Conservation (phyloP, 2,113 vertebrate species). For the Sporophila hypoxantha region DNA sequence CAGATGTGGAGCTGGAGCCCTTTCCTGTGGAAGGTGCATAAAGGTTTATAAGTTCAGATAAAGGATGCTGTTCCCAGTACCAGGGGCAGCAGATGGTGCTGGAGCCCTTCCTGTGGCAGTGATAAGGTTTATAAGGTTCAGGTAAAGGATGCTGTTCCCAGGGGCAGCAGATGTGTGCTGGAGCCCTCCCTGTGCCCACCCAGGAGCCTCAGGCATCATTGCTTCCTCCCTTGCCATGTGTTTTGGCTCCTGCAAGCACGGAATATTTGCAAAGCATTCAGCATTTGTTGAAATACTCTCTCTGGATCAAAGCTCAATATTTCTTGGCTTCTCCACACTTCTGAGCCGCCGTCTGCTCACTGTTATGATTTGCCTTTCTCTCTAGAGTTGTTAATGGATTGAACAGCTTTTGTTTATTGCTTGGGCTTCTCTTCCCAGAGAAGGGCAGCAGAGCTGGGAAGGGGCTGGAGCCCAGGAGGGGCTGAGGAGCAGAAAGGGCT, state of each 20-base stretch:
- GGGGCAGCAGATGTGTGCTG: neutral
- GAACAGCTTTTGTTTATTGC: neutral
- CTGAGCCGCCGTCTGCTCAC: conserved; percentile 39
- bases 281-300: neutral
- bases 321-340: conserved; percentile 22
- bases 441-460: neutral
- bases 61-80: no score
- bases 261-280: neutral
- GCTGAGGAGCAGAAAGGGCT: neutral
- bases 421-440: neutral
- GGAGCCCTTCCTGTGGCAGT: no score
- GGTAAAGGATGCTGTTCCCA: no score
- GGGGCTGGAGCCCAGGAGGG: neutral
- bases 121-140: no score
- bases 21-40: no score
- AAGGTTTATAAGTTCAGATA: no score
- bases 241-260: neutral
- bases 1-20: no score
- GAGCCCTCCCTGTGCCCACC: neutral
- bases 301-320: conserved; percentile 25
- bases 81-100: no score
- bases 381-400: neutral
- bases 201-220: rapidly evolving
- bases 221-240: neutral
- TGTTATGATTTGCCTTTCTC: neutral